Evolutionary conservation across 2,888 invertebrate genomes (phyloP), one percentile per base, ranked within the genome.

Genomic region (Drosophila setosimentum): DNA sequence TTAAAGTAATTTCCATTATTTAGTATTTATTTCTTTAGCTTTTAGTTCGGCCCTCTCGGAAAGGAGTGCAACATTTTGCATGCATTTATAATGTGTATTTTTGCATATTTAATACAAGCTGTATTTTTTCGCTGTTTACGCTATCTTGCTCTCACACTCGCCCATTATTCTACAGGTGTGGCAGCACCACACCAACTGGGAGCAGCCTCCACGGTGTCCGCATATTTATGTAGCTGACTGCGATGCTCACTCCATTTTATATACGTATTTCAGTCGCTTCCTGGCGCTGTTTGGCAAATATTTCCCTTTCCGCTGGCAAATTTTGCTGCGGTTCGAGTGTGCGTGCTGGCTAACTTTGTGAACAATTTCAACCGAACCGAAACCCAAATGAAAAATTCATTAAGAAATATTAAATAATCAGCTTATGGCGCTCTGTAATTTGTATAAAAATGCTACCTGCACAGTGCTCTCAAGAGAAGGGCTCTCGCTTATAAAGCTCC

Each of bases 361-460:
- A 33, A 49, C 51, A 51, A 67, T 53, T 58, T 51, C 24, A 24
- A 27, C 16, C 24, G 16, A 27, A 27, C 50, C 48, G 49, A 35
- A 50, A 48, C 7, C 7, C 45, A 48, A 71, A 69, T 77, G 59
- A 73, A 79, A 89, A 83, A 85, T 87, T 77, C 73, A 89, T 87
- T 84, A 78, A 68, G 84, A 89, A 84, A 86, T 86, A 84, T 86
- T 86, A 76, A 87, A 89, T 87, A 86, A 89, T 89, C 84, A 79
- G 89, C 89, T 87, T 89, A 75, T 64, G 58, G 24, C 55, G 64
- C 35, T 33, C 33, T 24, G 64, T 64, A 73, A 76, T 61, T 66
- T 65, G 49, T 57, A 45, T 57, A 33, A 60, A 57, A 67, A 54
- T 53, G 45, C 69, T 21, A 5, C 11, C 42, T 21, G 1, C 42